Conservation (phyloP, 2,113 vertebrate species). For the Leucosticte australis region DNA sequence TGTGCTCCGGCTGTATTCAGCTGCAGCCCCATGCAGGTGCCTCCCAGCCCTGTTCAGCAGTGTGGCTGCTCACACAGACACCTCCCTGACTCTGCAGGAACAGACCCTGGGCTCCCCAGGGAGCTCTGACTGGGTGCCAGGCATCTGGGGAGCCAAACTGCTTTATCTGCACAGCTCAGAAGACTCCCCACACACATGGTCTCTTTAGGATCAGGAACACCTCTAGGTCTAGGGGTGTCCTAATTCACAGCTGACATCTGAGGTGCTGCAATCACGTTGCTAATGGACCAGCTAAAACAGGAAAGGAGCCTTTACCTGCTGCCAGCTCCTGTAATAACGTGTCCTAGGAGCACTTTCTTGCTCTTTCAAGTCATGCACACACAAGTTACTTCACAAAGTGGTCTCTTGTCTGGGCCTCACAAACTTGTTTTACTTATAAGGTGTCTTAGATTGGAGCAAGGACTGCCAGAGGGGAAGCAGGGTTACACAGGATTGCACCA, state of each 20-base stretch:
- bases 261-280: background rate
- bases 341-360: slow-evolving; percentile 30
- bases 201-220: background rate
- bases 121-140: background rate
- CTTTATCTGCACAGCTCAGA: background rate
- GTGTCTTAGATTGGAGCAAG: slow-evolving; percentile 51
- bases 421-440: slow-evolving; percentile 66
- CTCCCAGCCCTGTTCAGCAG: background rate
- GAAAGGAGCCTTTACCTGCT: slow-evolving; percentile 23
- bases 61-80: background rate
- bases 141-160: background rate
- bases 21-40: background rate
- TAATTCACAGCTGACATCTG: background rate
- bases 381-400: slow-evolving; percentile 66
- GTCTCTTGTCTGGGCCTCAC: slow-evolving; percentile 64
- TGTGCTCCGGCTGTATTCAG: background rate
- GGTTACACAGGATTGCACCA: slow-evolving; percentile 56
- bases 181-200: background rate
- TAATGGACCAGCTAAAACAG: background rate
- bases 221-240: background rate
- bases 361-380: slow-evolving; percentile 54
- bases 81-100: background rate
- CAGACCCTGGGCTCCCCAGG: background rate
- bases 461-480: slow-evolving; percentile 67
- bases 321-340: slow-evolving; percentile 53